These are phyloP conservation scores for Lepeophtheirus nordmannii DNA, from an alignment of 2,888 invertebrate species.

Conservation along the genomic window DNA sequence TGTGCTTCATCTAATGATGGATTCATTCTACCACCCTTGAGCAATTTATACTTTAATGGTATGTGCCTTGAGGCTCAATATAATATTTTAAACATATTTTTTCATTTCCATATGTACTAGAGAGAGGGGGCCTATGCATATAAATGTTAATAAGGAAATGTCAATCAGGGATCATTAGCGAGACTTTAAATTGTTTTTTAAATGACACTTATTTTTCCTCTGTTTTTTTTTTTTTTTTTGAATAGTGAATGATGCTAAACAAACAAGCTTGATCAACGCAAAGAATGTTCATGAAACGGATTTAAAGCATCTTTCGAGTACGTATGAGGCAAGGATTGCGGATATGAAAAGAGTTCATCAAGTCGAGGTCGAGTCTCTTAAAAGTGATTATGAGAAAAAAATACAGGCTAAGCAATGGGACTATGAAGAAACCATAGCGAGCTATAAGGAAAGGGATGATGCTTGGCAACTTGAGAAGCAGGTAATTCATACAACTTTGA, in stretches of 20 bases:
- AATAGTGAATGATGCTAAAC: slow-evolving; percentile 8
- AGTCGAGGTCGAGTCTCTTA: neutral
- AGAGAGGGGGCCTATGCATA: no score
- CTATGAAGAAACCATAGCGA: neutral
- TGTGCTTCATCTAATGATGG: no score
- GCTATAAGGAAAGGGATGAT: slow-evolving; percentile 14
- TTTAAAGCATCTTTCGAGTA: slow-evolving; percentile 10
- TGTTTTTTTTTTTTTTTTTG: neutral
- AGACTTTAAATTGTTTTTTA: neutral
- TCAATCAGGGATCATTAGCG: neutral
- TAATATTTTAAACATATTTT: no score
- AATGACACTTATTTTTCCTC: no score
- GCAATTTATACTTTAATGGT: no score
- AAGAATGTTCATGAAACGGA: slow-evolving; percentile 14
- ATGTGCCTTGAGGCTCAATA: no score
- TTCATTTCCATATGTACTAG: no score
- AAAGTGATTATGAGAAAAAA: neutral
- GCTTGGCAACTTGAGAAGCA: slow-evolving; percentile 18
- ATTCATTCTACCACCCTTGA: no score
- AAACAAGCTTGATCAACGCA: slow-evolving; percentile 17
- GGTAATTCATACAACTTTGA: neutral
- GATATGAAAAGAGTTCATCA: neutral
- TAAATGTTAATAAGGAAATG: neutral
- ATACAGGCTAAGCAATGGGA: neutral
- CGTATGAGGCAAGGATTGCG: neutral